A percentile compares a stretch with the other conserved stretches of the same genome.
These are phyloP conservation scores for Pelagia noctiluca DNA, from an alignment of 30 jellyfish, hydroid and myxozoan species.

Conservation along the genomic window DNA sequence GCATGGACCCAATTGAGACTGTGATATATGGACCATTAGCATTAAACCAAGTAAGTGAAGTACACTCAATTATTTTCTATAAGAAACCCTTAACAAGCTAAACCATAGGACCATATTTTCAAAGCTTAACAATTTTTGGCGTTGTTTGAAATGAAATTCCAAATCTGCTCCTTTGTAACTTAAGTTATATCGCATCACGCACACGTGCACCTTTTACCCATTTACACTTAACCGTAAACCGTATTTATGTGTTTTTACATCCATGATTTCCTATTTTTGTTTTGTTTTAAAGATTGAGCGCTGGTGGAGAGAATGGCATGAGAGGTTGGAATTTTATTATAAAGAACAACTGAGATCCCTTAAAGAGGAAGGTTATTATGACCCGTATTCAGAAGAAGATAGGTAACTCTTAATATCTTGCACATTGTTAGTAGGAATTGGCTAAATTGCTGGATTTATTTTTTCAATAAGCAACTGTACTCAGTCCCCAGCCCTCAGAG, in stretches of 20 bases:
- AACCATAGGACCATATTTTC: constrained; percentile 1
- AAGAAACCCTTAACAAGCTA: constrained; percentile 3
- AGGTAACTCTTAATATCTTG: constrained; percentile 6
- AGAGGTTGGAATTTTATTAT: constrained; percentile 31
- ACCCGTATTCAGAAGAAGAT: constrained; percentile 4
- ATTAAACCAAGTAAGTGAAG: constrained; percentile 20
- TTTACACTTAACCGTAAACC: neutral
- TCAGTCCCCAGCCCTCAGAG: constrained; percentile 11
- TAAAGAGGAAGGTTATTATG: constrained; percentile 40
- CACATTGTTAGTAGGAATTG: neutral
- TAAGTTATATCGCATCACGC: neutral
- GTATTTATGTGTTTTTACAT: neutral
- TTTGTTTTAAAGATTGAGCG: constrained; percentile 30
- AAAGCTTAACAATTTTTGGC: neutral
- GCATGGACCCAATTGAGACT: constrained; percentile 48
- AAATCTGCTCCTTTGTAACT: constrained; percentile 1
- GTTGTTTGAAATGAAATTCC: neutral
- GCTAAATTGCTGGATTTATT: neutral
- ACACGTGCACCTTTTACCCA: constrained; percentile 4
- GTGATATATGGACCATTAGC: constrained; percentile 47
- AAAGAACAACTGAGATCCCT: constrained; percentile 5
- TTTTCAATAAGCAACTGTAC: constrained; percentile 2
- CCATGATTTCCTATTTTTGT: neutral
- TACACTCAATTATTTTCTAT: neutral
- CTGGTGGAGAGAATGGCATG: constrained; percentile 56